These are phyloP conservation scores for Hyles lineata DNA, from an alignment of 2,888 invertebrate genomes.

Conservation along the genomic window DNA sequence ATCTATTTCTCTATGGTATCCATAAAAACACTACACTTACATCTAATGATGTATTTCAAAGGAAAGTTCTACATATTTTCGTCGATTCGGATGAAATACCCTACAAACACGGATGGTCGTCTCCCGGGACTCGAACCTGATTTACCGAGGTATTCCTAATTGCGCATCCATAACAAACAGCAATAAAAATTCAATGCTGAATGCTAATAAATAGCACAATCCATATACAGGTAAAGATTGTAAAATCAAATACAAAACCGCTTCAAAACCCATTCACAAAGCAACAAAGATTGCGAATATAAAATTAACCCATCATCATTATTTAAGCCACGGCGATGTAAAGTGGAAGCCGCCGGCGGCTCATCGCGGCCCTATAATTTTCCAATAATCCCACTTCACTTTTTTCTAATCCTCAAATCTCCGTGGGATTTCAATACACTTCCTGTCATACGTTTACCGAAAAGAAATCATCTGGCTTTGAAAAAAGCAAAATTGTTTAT, in stretches of 20 bases:
- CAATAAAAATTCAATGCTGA: too few relatives aligned
- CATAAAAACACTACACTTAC: too few relatives aligned
- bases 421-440: constrained; percentile 79
- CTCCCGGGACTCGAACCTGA: too few relatives aligned
- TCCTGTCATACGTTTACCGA: constrained; percentile 71
- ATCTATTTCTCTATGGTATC: too few relatives aligned
- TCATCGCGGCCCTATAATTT: constrained; percentile 71
- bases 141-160: too few relatives aligned
- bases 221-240: not conserved
- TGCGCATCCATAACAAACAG: too few relatives aligned
- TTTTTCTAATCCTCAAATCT: constrained; percentile 74
- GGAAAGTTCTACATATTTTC: too few relatives aligned
- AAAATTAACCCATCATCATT: constrained; percentile 54
- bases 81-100: too few relatives aligned
- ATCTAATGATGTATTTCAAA: too few relatives aligned
- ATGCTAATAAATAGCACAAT: too few relatives aligned
- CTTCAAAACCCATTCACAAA: constrained; percentile 3
- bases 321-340: constrained; percentile 58
- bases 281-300: constrained; percentile 32
- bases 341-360: constrained; percentile 53
- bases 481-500: constrained; percentile 70
- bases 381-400: constrained; percentile 78
- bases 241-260: not conserved
- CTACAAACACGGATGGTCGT: too few relatives aligned
- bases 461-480: constrained; percentile 64